Percentiles rank a stretch among this genome's conserved stretches.
phyloP scores from a whole-genome alignment of 1,140 invertebrate species.

The Teleogryllus occipitalis region DNA sequence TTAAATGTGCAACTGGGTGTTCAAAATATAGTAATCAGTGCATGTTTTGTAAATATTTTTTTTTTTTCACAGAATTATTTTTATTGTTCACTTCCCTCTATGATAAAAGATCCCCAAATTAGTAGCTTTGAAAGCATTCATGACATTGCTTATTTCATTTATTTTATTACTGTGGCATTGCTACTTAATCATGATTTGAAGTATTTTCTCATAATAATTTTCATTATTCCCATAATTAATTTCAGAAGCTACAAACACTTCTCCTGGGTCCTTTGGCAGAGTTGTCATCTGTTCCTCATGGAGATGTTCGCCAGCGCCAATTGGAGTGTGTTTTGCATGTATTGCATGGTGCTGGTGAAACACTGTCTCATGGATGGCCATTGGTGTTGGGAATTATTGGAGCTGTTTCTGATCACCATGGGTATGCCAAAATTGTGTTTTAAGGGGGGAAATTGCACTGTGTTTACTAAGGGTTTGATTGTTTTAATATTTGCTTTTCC shows the following conservation, averaged over 20 bases:
- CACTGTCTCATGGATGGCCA: conserved; percentile 88
- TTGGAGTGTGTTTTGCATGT: conserved; percentile 90
- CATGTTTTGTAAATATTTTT: too few species aligned
- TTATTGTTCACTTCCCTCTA: too few species aligned
- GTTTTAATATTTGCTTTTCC: background rate
- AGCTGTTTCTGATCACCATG: conserved; percentile 84
- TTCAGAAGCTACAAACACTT: conserved; percentile 71
- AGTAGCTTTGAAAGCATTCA: too few species aligned
- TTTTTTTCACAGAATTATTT: too few species aligned
- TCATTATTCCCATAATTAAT: background rate
- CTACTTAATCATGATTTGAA: too few species aligned
- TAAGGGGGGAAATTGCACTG: background rate
- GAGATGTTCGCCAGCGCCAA: conserved; percentile 90
- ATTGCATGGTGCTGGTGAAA: conserved; percentile 86
- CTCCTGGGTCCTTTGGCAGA: conserved; percentile 83
- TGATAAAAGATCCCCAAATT: too few species aligned
- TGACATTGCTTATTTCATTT: too few species aligned
- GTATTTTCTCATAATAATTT: background rate
- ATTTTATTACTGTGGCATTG: too few species aligned
- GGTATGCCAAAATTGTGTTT: conserved; percentile 45
- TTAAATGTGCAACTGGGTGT: too few species aligned
- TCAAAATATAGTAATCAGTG: too few species aligned
- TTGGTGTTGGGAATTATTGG: conserved; percentile 89
- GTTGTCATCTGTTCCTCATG: conserved; percentile 77
- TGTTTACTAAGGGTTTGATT: background rate